Evolutionary conservation across 2,888 invertebrate species (phyloP).

Genomic region (Physocephala rufipes): DNA sequence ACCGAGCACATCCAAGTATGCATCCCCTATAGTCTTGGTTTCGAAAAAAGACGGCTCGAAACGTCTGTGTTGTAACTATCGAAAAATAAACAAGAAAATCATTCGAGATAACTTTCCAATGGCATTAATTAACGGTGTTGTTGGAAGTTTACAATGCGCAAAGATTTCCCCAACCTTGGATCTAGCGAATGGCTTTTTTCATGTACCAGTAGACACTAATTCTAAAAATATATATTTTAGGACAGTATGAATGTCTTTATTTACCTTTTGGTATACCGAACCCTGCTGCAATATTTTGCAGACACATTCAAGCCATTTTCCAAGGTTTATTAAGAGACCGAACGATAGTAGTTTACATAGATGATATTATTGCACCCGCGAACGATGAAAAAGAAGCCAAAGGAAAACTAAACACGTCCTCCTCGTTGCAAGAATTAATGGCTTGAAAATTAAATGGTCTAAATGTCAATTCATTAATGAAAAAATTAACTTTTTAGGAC

Average conservation of each 20-base stretch:
- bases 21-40: conserved; percentile 46
- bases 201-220: conserved; percentile 47
- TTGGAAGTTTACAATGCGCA: conserved; percentile 39
- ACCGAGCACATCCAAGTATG: conserved; percentile 53
- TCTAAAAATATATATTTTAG: conserved; percentile 40
- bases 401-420: conserved; percentile 21
- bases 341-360: conserved; percentile 35
- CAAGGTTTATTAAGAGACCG: conserved; percentile 11
- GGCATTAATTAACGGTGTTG: conserved; percentile 38
- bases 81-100: conserved; percentile 38
- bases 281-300: conserved; percentile 21
- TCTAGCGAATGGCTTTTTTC: conserved; percentile 52
- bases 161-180: conserved; percentile 43
- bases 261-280: conserved; percentile 37
- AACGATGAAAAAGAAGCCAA: conserved; percentile 33
- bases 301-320: conserved; percentile 33
- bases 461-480: conserved; percentile 40
- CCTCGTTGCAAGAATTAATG: conserved; percentile 21
- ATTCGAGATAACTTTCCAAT: conserved; percentile 38
- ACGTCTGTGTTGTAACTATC: conserved; percentile 48
- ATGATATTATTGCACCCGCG: conserved; percentile 39
- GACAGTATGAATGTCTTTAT: conserved; percentile 40
- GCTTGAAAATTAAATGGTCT: conserved; percentile 39
- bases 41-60: conserved; percentile 42
- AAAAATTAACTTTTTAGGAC: conserved; percentile 42